Percentiles rank a stretch among this genome's conserved stretches.
Evolutionary conservation across 1,140 invertebrate genomes (phyloP).

Genomic region (Oryctes rhinoceros): DNA sequence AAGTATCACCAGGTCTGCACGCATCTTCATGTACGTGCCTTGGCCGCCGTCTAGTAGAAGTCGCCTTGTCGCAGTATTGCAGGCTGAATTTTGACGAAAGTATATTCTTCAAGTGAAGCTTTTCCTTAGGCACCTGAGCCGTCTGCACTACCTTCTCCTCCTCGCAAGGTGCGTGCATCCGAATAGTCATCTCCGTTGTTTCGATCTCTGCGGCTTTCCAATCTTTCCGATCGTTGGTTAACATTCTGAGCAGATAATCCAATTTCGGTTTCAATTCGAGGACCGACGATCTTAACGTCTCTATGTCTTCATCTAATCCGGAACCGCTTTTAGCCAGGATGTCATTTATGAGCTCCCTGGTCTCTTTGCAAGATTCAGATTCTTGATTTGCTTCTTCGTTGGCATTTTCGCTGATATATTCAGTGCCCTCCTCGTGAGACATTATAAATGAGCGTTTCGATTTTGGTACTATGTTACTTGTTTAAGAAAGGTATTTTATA

Average conservation of each 20-base stretch:
- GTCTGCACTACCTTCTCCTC: neutral
- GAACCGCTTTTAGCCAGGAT: neutral
- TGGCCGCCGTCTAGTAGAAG: neutral
- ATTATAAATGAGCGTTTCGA: neutral
- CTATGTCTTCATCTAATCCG: neutral
- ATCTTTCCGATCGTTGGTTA: neutral
- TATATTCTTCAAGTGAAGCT: neutral
- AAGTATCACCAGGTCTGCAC: conserved; percentile 20
- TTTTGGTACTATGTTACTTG: neutral
- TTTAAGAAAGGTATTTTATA: too few relatives aligned
- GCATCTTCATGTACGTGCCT: neutral
- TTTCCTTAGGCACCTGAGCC: neutral
- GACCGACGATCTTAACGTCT: neutral
- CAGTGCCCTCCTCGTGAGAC: too few relatives aligned
- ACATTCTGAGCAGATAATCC: neutral
- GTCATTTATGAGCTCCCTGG: neutral
- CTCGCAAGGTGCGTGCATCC: neutral
- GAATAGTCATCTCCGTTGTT: neutral
- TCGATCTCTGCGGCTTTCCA: neutral
- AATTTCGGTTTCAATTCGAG: neutral
- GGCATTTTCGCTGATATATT: too few relatives aligned
- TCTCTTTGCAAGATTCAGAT: neutral
- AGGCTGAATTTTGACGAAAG: neutral
- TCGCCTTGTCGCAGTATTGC: neutral
- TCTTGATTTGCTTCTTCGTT: neutral